These are phyloP conservation scores for Tapirus indicus DNA, from an alignment of 2,797 vertebrate genomes.

Conservation along the genomic window DNA sequence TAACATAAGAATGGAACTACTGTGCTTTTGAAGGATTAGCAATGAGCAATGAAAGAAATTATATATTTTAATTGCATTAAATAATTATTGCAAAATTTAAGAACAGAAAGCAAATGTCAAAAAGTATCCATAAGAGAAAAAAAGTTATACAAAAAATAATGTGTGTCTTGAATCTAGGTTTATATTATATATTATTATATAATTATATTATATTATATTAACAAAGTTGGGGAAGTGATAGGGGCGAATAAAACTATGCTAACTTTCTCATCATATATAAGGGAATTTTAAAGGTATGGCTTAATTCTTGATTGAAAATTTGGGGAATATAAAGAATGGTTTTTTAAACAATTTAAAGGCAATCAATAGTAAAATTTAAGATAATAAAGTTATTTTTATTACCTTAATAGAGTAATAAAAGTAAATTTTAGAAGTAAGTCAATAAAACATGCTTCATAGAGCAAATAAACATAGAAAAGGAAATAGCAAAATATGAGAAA, in stretches of 20 bases:
- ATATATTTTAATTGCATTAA: neutral
- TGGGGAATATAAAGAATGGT: neutral
- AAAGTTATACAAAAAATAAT: neutral
- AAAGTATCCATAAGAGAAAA: neutral
- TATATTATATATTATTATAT: neutral
- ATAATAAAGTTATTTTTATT: neutral
- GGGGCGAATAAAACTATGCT: neutral
- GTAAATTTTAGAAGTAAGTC: neutral
- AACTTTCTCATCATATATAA: neutral
- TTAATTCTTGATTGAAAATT: slow-evolving; percentile 31
- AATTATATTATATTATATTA: neutral
- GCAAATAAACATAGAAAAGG: neutral
- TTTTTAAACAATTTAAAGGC: neutral
- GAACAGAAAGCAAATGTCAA: slow-evolving; percentile 33
- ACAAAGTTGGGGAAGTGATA: neutral
- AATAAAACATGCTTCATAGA: neutral
- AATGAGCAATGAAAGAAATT: neutral
- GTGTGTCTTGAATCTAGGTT: neutral
- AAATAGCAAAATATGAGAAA: neutral
- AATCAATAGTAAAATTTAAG: slow-evolving; percentile 9
- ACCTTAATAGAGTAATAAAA: neutral
- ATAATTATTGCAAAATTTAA: neutral
- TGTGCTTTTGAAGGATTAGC: neutral
- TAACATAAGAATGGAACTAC: neutral
- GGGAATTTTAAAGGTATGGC: neutral